Percentiles rank a stretch among this genome's conserved stretches.
These are phyloP conservation scores for Troglohyphantes excavatus DNA, from an alignment of 2,888 invertebrate species.

Conservation along the genomic window DNA sequence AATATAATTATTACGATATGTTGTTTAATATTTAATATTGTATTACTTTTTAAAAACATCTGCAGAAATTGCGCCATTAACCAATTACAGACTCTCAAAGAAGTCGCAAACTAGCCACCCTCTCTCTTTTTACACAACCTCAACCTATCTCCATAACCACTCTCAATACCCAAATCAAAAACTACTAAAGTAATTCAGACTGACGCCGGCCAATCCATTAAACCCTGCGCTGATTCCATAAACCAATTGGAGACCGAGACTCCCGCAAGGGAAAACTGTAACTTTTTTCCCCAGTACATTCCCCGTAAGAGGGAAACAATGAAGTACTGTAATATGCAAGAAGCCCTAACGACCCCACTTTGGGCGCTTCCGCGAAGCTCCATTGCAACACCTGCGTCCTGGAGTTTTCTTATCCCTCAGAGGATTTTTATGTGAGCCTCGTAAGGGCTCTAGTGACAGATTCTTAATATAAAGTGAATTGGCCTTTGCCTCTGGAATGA, in stretches of 20 bases:
- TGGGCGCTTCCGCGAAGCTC: constrained; percentile 22
- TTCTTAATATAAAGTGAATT: constrained; percentile 52
- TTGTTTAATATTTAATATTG: too few species aligned
- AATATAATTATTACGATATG: too few species aligned
- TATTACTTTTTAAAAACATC: too few species aligned
- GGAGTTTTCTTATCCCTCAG: constrained; percentile 3
- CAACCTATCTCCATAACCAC: too few species aligned
- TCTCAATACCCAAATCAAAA: not conserved
- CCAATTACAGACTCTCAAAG: too few species aligned
- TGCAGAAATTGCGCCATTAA: too few species aligned
- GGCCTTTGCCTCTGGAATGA: constrained; percentile 4
- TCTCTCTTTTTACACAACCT: too few species aligned
- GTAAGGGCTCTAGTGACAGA: constrained; percentile 35
- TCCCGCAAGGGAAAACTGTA: not conserved
- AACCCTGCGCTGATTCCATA: not conserved
- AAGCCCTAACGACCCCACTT: constrained; percentile 32
- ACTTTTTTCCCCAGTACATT: not conserved
- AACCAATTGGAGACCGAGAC: not conserved
- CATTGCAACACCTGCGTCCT: constrained; percentile 42
- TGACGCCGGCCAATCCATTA: not conserved
- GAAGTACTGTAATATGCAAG: constrained; percentile 27
- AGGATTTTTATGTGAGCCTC: constrained; percentile 38
- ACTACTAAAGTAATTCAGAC: not conserved
- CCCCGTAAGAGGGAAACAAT: constrained; percentile 23
- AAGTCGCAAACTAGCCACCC: too few species aligned